Conservation (phyloP, 2,113 vertebrate genomes). For the Etheostoma cragini region DNA sequence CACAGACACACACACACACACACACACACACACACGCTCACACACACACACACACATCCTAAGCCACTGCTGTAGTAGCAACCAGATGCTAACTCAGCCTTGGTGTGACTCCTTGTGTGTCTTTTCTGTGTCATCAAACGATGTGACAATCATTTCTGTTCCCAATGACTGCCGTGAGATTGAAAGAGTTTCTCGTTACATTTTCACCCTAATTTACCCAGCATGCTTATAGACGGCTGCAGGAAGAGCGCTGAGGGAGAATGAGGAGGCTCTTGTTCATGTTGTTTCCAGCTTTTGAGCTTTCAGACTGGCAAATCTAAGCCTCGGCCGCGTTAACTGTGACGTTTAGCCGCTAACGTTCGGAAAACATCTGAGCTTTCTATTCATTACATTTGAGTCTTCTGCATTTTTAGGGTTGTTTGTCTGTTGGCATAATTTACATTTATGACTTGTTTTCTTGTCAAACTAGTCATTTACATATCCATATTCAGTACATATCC, state of each 20-base stretch:
- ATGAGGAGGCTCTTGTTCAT: neutral
- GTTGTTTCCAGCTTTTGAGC: too few relatives aligned
- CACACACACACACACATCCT: neutral
- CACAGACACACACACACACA: neutral
- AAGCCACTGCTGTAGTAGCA: neutral
- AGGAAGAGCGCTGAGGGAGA: neutral
- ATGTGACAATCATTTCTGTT: neutral
- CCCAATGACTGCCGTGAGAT: neutral
- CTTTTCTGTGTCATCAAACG: neutral
- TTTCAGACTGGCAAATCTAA: too few relatives aligned
- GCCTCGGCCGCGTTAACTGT: too few relatives aligned
- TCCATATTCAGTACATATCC: too few relatives aligned
- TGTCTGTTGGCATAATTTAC: too few relatives aligned
- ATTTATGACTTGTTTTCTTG: too few relatives aligned
- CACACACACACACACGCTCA: neutral
- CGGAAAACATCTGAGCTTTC: too few relatives aligned
- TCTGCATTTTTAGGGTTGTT: too few relatives aligned
- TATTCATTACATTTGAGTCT: too few relatives aligned
- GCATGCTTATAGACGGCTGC: neutral
- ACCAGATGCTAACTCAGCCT: neutral
- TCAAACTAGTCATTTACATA: too few relatives aligned
- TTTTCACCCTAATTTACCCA: neutral
- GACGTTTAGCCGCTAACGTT: too few relatives aligned
- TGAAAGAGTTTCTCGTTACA: neutral
- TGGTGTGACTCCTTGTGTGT: neutral